A percentile compares a stretch with the other conserved stretches of the same genome.
Evolutionary conservation across 1,140 invertebrate species (phyloP).

Genomic region (Trinorchestia longiramus): DNA sequence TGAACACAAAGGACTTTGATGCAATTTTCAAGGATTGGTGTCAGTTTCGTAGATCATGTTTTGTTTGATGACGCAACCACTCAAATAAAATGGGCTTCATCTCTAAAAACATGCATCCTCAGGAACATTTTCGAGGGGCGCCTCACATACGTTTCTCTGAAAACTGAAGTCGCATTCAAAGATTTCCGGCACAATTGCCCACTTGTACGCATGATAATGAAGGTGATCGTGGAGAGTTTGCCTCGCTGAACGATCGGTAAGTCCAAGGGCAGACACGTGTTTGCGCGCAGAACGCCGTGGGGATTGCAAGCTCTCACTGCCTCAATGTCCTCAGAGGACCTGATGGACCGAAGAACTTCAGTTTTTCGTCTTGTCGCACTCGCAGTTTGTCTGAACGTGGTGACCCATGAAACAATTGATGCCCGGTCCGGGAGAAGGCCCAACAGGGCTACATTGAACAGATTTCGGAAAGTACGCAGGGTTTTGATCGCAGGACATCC

Average conservation of each 20-base stretch:
- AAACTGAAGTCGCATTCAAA: neutral
- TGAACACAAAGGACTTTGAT: too few species aligned
- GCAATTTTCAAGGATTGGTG: too few species aligned
- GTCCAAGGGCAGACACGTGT: neutral
- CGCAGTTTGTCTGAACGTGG: neutral
- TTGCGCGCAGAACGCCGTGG: slow-evolving; percentile 8
- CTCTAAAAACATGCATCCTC: neutral
- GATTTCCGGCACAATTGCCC: neutral
- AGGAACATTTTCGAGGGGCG: too few species aligned
- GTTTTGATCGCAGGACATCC: too few species aligned
- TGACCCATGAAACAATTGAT: too few species aligned
- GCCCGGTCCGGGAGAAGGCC: neutral
- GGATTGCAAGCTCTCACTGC: neutral
- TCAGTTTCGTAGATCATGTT: neutral
- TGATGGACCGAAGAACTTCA: neutral
- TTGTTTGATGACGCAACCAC: neutral
- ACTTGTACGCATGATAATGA: neutral
- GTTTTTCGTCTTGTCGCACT: neutral
- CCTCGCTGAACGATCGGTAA: neutral
- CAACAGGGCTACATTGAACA: too few species aligned
- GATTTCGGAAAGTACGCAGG: too few species aligned
- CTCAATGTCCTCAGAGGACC: neutral
- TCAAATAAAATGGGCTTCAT: slow-evolving; percentile 15
- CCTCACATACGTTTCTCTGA: neutral
- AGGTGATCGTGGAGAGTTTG: neutral